phyloP scores from a whole-genome alignment of 2,797 vertebrate species.

The Pterois miles region DNA sequence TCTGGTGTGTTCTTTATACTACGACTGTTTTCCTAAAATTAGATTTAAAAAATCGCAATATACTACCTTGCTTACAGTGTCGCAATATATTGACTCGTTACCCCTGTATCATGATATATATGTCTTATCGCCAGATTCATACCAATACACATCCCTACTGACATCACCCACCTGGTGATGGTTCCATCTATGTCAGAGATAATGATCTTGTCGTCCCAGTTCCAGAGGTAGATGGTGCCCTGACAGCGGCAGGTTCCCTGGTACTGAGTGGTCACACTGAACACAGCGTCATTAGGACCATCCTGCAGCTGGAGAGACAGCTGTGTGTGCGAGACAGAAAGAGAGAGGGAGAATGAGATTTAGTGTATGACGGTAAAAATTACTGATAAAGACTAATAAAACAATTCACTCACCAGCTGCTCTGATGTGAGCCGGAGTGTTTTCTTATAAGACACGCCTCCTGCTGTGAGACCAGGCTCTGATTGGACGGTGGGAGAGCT shows the following conservation, averaged over 20 bases:
- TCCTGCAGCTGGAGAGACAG: constrained; percentile 91
- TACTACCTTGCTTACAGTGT: too few relatives aligned
- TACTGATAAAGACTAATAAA: not conserved
- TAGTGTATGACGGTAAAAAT: not conserved
- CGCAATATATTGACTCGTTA: too few relatives aligned
- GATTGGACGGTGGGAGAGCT: constrained; percentile 71
- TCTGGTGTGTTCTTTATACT: too few relatives aligned
- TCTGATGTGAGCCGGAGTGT: constrained; percentile 94
- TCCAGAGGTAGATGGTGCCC: constrained; percentile 98
- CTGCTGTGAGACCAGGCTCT: constrained; percentile 71
- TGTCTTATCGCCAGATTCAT: too few relatives aligned
- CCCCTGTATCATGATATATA: too few relatives aligned
- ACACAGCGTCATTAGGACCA: constrained; percentile 93
- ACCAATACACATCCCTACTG: too few relatives aligned
- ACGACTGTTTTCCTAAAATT: too few relatives aligned
- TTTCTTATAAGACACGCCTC: constrained; percentile 92
- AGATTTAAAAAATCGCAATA: too few relatives aligned
- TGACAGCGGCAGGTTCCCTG: constrained; percentile 97
- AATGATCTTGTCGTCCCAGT: constrained; percentile 97
- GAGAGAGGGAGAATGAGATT: not conserved
- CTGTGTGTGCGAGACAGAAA: constrained; percentile 63
- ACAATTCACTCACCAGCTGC: constrained; percentile 87
- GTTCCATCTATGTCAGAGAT: constrained; percentile 99
- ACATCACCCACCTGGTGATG: constrained; percentile 89
- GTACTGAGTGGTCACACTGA: constrained; percentile 98